A percentile compares a stretch with the other conserved stretches of the same genome.
phyloP scores from a whole-genome alignment of 2,797 vertebrate species.

The Sebastes miniatus region DNA sequence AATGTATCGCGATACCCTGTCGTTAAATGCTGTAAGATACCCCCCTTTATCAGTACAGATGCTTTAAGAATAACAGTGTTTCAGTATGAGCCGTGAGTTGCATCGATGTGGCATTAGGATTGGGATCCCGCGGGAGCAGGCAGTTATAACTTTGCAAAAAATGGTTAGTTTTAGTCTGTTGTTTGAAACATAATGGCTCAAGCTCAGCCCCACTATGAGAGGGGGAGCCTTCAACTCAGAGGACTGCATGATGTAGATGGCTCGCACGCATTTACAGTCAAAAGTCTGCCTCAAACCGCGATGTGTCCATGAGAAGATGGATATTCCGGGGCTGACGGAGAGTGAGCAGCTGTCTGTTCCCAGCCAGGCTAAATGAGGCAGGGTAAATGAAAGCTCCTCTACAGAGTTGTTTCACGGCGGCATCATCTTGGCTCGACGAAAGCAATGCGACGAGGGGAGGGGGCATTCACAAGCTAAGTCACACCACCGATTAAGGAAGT shows the following conservation, averaged over 20 bases:
- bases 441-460: constrained; percentile 17
- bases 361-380: constrained; percentile 58
- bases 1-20: no score
- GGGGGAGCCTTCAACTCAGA: background rate
- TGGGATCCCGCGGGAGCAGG: no score
- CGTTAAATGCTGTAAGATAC: no score
- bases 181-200: background rate
- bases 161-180: background rate
- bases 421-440: constrained; percentile 27
- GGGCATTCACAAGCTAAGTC: background rate
- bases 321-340: background rate
- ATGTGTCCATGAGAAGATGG: background rate
- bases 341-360: constrained; percentile 54
- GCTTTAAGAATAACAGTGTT: no score
- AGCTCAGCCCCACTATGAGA: background rate
- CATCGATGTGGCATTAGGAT: no score
- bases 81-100: no score
- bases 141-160: no score
- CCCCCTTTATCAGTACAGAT: no score
- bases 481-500: background rate
- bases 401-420: constrained; percentile 32
- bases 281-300: constrained; percentile 1
- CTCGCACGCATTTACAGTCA: background rate
- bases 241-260: background rate
- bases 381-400: constrained; percentile 35